Conservation (phyloP, 2,888 invertebrate genomes). For the Nomada lathburiana region DNA sequence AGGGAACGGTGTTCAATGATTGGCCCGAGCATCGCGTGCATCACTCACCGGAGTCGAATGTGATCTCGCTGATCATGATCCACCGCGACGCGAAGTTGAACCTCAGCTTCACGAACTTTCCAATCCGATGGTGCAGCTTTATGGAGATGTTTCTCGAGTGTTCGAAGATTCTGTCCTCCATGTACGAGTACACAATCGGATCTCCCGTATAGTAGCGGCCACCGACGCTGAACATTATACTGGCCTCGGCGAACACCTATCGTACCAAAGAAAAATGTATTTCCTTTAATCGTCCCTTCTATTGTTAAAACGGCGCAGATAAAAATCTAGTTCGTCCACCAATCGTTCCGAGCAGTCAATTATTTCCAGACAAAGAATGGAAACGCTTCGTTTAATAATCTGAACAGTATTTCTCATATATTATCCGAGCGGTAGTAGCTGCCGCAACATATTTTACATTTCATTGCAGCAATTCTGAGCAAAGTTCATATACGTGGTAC, state of each 20-base stretch:
- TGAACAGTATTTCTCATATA: not conserved
- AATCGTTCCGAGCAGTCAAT: too few species aligned
- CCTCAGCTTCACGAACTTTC: conserved; percentile 91
- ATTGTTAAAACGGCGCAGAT: not conserved
- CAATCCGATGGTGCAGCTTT: conserved; percentile 92
- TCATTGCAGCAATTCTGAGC: not conserved
- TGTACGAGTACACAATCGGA: conserved; percentile 90
- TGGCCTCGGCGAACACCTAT: conserved; percentile 93
- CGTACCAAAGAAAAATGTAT: conserved; percentile 36
- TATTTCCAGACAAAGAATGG: too few species aligned
- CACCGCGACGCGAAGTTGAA: conserved; percentile 93
- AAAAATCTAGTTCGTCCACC: not conserved
- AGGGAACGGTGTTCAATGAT: too few species aligned
- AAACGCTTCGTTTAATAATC: not conserved
- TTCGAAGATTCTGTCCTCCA: conserved; percentile 92
- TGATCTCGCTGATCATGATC: conserved; percentile 96
- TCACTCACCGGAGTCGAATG: conserved; percentile 91
- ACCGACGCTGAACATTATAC: conserved; percentile 92
- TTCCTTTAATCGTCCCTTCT: not conserved
- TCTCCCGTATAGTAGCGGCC: conserved; percentile 92
- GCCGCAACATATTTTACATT: not conserved
- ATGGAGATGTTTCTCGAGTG: conserved; percentile 92
- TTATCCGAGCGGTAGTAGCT: not conserved
- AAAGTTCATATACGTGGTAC: not conserved
- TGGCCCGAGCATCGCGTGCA: not conserved